These are phyloP conservation scores for Parambassis ranga DNA, from an alignment of 2,797 vertebrate genomes.

Conservation along the genomic window DNA sequence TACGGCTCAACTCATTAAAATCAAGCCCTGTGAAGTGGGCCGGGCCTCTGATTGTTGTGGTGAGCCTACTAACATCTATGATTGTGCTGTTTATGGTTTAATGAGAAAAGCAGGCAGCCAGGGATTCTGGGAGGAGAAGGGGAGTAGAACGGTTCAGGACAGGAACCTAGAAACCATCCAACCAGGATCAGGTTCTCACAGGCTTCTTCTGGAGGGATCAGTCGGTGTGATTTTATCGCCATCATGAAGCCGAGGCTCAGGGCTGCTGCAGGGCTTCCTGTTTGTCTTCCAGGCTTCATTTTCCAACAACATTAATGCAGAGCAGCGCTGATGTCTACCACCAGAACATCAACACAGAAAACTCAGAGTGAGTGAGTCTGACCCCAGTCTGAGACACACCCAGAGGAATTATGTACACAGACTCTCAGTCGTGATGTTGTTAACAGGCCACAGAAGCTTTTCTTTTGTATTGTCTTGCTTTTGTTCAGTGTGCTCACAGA, in stretches of 20 bases:
- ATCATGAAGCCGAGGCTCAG: rapidly evolving
- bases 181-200: background rate
- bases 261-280: too few relatives aligned
- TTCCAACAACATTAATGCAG: background rate
- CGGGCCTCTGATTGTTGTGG: conserved; percentile 24
- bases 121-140: background rate
- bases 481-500: too few relatives aligned
- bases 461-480: too few relatives aligned
- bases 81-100: conserved; percentile 30
- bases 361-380: background rate
- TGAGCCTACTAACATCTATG: conserved; percentile 21
- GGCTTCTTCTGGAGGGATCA: background rate
- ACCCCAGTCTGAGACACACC: too few relatives aligned
- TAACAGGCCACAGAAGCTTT: too few relatives aligned
- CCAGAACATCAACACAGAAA: too few relatives aligned
- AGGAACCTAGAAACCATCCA: background rate
- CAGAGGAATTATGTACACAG: too few relatives aligned
- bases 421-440: too few relatives aligned
- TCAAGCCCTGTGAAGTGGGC: background rate
- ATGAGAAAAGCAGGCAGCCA: conserved; percentile 41
- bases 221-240: background rate
- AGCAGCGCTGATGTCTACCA: background rate
- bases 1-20: background rate
- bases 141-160: background rate
- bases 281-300: background rate